Evolutionary conservation across 2,113 vertebrate species (phyloP).

Genomic region (Corythoichthys haematopterus): DNA sequence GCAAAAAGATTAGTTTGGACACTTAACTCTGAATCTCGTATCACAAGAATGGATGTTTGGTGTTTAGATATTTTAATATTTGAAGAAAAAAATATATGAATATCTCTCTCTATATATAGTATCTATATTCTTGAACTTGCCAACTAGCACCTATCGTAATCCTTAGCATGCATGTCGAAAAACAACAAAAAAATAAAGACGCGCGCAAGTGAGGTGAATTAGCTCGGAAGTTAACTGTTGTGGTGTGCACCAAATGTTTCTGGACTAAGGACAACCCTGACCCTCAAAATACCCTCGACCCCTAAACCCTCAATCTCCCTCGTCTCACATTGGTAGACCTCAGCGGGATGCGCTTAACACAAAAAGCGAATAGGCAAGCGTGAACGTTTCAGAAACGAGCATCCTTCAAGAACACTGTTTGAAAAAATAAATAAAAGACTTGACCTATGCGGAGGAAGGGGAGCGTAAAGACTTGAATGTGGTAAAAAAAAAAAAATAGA

Average conservation of each 20-base stretch:
- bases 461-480: conserved; percentile 99
- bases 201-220: conserved; percentile 73
- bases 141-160: conserved; percentile 89
- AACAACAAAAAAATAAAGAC: conserved; percentile 71
- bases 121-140: conserved; percentile 79
- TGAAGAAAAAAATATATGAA: conserved; percentile 63
- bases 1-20: conserved; percentile 77
- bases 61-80: conserved; percentile 91
- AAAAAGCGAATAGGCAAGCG: conserved; percentile 60
- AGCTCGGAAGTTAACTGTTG: conserved; percentile 97
- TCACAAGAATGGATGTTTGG: conserved; percentile 97
- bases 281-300: conserved; percentile 13
- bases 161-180: conserved; percentile 97
- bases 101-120: conserved; percentile 68
- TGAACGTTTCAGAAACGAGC: conserved; percentile 78
- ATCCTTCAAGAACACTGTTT: conserved; percentile 90
- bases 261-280: conserved; percentile 81
- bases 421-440: conserved; percentile 68
- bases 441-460: conserved; percentile 88
- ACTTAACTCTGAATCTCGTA: conserved; percentile 93
- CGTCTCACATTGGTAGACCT: conserved; percentile 85
- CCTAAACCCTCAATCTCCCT: conserved; percentile 40
- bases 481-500: conserved; percentile 64
- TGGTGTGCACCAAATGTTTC: conserved; percentile 99
- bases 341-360: conserved; percentile 89